phyloP scores from a whole-genome alignment of 2,888 invertebrate genomes.

The Cloeon dipterum region DNA sequence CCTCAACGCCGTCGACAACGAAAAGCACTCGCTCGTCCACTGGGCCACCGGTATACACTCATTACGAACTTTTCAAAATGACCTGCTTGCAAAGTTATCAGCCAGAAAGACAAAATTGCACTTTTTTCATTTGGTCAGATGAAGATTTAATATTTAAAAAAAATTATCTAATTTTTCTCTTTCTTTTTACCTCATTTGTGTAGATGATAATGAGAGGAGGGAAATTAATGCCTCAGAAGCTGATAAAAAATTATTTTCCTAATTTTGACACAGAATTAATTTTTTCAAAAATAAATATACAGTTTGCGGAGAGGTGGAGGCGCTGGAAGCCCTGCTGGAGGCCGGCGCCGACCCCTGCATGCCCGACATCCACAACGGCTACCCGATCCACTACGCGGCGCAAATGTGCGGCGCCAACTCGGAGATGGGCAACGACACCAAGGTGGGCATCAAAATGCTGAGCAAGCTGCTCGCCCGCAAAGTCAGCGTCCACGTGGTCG shows the following conservation, averaged over 20 bases:
- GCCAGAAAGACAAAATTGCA: too few species aligned
- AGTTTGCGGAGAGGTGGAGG: constrained; percentile 88
- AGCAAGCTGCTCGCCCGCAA: constrained; percentile 52
- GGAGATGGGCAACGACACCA: constrained; percentile 29
- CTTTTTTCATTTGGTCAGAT: too few species aligned
- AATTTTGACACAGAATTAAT: too few species aligned
- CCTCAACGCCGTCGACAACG: constrained; percentile 74
- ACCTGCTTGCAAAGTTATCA: too few species aligned
- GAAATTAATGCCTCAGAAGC: too few species aligned
- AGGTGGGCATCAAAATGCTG: constrained; percentile 54
- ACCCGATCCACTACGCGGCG: constrained; percentile 90
- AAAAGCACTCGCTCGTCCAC: constrained; percentile 87
- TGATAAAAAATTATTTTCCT: too few species aligned
- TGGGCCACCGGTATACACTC: constrained; percentile 99
- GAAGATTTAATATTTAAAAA: too few species aligned
- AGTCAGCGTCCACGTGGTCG: constrained; percentile 62
- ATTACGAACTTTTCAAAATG: too few species aligned
- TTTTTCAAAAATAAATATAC: too few species aligned
- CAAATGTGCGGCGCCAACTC: constrained; percentile 82
- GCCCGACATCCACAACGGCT: constrained; percentile 84
- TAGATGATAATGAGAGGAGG: too few species aligned
- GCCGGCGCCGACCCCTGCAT: constrained; percentile 72
- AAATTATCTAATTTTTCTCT: too few species aligned
- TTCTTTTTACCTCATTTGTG: too few species aligned
- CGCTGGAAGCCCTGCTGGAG: constrained; percentile 60